Evolutionary conservation across 2,797 vertebrate genomes (phyloP).

Genomic region (Sebastes hubbsi): DNA sequence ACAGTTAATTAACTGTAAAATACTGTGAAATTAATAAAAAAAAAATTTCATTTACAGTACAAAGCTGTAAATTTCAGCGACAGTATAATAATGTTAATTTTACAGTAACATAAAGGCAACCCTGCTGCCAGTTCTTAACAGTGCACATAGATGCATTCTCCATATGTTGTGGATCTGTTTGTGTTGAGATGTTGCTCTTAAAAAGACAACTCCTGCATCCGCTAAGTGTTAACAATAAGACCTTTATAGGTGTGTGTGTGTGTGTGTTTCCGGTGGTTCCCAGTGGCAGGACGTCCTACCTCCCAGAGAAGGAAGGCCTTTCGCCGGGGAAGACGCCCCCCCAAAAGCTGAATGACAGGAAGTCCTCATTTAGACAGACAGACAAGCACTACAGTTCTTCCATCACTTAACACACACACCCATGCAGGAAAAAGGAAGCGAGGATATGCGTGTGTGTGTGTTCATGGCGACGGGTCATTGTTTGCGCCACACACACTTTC

Average conservation of each 20-base stretch:
- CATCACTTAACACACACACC: constrained; percentile 64
- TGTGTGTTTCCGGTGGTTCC: constrained; percentile 85
- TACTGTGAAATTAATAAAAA: too few relatives aligned
- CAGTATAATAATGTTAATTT: too few relatives aligned
- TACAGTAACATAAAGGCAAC: too few relatives aligned
- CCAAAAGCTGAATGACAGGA: constrained; percentile 93
- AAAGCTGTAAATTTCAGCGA: too few relatives aligned
- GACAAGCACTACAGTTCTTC: constrained; percentile 69
- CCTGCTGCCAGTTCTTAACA: too few relatives aligned
- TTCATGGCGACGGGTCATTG: constrained; percentile 46
- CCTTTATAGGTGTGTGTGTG: constrained; percentile 8
- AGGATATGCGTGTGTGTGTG: constrained; percentile 38
- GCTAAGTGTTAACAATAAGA: constrained; percentile 3
- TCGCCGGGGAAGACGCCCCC: constrained; percentile 86
- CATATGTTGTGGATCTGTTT: constrained; percentile 55
- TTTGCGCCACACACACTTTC: constrained; percentile 45
- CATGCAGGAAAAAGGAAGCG: constrained; percentile 74
- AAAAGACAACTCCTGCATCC: constrained; percentile 5
- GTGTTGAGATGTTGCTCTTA: constrained; percentile 17
- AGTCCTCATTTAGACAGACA: constrained; percentile 96
- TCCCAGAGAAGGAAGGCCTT: constrained; percentile 84
- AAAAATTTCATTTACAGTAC: too few relatives aligned
- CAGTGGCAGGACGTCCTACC: constrained; percentile 92
- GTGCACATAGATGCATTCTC: constrained; percentile 29
- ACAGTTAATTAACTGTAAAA: too few relatives aligned